phyloP scores from a whole-genome alignment of 2,888 invertebrate species.

The Acrobasis suavella region DNA sequence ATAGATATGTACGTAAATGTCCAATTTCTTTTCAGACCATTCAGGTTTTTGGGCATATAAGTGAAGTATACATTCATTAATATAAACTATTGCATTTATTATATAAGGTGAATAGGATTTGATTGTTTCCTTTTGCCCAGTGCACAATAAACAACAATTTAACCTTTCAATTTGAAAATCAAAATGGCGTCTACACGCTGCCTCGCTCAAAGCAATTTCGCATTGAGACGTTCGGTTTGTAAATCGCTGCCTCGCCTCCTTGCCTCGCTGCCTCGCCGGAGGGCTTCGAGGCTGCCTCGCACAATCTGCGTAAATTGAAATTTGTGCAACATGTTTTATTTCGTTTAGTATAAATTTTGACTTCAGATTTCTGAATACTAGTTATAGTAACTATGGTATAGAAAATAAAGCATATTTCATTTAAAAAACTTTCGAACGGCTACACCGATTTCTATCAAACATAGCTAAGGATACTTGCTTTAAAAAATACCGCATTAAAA shows the following conservation, averaged over 20 bases:
- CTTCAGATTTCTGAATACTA: neutral
- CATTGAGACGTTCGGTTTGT: constrained; percentile 23
- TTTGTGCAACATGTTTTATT: constrained; percentile 13
- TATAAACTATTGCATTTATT: too few relatives aligned
- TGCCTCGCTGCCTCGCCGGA: neutral
- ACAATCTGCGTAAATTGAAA: constrained; percentile 19
- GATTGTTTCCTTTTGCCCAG: neutral
- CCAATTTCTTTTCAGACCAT: too few relatives aligned
- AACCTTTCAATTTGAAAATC: neutral
- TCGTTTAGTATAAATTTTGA: neutral
- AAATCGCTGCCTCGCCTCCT: constrained; percentile 19
- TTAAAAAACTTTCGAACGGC: too few relatives aligned
- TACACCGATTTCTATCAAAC: too few relatives aligned
- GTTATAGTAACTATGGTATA: neutral
- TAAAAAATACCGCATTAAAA: too few relatives aligned
- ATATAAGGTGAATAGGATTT: too few relatives aligned
- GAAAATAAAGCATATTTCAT: neutral
- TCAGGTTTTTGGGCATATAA: too few relatives aligned
- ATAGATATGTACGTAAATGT: too few relatives aligned
- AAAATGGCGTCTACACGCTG: neutral
- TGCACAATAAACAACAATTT: neutral
- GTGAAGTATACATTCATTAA: too few relatives aligned
- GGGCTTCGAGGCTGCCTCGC: constrained; percentile 2
- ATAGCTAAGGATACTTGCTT: too few relatives aligned
- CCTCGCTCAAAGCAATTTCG: neutral